Base-by-base conservation (phyloP, 2,797 vertebrate genomes). In the Nyctalus aviator region DNA sequence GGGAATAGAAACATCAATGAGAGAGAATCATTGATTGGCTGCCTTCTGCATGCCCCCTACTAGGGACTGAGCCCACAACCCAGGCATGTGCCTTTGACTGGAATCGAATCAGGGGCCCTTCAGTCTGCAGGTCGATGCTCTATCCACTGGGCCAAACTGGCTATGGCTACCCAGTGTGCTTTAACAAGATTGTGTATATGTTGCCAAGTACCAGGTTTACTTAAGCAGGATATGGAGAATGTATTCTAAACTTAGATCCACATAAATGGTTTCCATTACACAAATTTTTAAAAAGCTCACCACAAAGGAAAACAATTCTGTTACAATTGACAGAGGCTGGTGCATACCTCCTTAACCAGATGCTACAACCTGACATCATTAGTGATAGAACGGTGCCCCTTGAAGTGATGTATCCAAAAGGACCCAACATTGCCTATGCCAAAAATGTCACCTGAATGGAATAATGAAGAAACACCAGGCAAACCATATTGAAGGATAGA, bases 161-260 rank as follows among this genome's bases (percentile, higher is more conserved):
- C 57, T 59, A 57, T 13, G 25, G 25, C 57, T 59, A 30, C 57
- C 57, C 57, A 59, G 11, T 66, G 32, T 73, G 35, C 17, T 86
- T 79, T 78, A 86, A 73, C 17, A 72, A 46, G 15, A 20, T 71
- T 76, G 7, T 90, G 6, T 46, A 12, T 84, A 46, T 91, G 30
- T 84, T 92, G 44, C n/a, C 32, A 72, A n/a, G 59, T 86, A 73
- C 2, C 66, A 55, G 14, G 32, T 41, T 81, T 73, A 91, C 46
- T 50, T 76, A 77, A 78, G 64, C 37, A 92, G 8, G 50, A 79
- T 87, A 53, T 35, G 76, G 46, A 93, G 35, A 84, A 75, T 68
- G 25, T 78, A 86, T 73, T 93, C 14, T 44, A 25, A 78, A 66
- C 71, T 37, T 90, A 72, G 41, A 44, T 53, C 35, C 44, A 48